phyloP scores from a whole-genome alignment of 2,888 invertebrate species.

The Lepas anatifera region DNA sequence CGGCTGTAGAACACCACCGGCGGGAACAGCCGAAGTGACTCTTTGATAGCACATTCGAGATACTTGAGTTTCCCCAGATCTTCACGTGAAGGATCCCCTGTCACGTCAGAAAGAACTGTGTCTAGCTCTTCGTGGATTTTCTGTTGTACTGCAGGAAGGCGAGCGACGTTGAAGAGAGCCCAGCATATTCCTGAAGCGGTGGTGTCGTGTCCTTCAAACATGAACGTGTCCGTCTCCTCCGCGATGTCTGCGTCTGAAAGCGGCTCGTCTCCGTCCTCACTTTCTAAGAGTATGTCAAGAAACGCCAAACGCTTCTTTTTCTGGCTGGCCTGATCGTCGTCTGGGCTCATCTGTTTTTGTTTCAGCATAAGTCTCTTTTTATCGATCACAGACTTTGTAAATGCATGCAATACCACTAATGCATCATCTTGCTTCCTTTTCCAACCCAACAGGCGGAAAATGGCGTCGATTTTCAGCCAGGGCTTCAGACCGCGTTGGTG shows the following conservation, averaged over 20 bases:
- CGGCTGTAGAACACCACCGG: conserved; percentile 33
- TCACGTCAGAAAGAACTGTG: conserved; percentile 34
- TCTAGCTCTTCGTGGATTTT: conserved; percentile 40
- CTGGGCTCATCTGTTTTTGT: no score
- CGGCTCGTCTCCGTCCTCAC: conserved; percentile 51
- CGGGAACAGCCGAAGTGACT: conserved; percentile 33
- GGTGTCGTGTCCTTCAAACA: conserved; percentile 72
- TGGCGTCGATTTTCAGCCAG: conserved; percentile 35
- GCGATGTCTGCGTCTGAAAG: conserved; percentile 36
- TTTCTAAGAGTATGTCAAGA: conserved; percentile 75
- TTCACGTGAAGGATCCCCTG: neutral
- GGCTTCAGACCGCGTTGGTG: conserved; percentile 35
- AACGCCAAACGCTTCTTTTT: conserved; percentile 60
- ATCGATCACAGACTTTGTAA: conserved; percentile 39
- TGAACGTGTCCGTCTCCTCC: conserved; percentile 32
- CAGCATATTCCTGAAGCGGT: conserved; percentile 79
- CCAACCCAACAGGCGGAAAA: conserved; percentile 42
- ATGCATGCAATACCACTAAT: conserved; percentile 46
- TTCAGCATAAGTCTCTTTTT: neutral
- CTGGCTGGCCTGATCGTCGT: neutral
- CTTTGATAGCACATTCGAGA: conserved; percentile 35
- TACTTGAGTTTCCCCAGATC: conserved; percentile 29
- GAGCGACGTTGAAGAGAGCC: conserved; percentile 66
- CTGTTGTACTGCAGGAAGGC: conserved; percentile 62
- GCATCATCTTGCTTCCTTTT: conserved; percentile 46